A percentile compares a stretch with the other conserved stretches of the same genome.
These are phyloP conservation scores for Aelia acuminata DNA, from an alignment of 2,888 invertebrate species.

Conservation along the genomic window DNA sequence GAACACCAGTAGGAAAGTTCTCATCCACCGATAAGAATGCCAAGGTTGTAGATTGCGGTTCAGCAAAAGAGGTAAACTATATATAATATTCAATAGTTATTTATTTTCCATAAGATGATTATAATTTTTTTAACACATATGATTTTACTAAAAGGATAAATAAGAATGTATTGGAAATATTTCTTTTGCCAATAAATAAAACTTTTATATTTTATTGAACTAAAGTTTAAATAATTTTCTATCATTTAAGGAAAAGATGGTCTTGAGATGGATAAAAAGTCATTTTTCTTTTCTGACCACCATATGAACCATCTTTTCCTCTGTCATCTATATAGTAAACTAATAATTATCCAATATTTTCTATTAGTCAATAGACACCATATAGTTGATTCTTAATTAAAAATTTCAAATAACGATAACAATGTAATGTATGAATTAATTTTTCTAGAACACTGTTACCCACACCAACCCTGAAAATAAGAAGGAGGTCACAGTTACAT, in stretches of 20 bases:
- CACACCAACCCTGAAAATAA: constrained; percentile 77
- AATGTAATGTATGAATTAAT: not conserved
- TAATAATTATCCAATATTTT: not conserved
- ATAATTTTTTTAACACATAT: not conserved
- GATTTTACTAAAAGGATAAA: not conserved
- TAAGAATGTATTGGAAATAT: no score
- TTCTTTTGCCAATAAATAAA: no score
- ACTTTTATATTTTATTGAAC: no score
- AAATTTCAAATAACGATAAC: not conserved
- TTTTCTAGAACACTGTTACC: constrained; percentile 77
- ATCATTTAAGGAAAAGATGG: no score
- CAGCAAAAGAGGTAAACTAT: constrained; percentile 72
- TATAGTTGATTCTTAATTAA: not conserved
- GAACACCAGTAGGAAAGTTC: constrained; percentile 77
- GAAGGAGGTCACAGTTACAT: constrained; percentile 74
- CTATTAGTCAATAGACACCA: not conserved
- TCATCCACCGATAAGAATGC: constrained; percentile 72
- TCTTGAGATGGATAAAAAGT: no score
- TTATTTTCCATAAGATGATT: not conserved
- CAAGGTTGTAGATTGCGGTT: constrained; percentile 73
- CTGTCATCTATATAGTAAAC: no score
- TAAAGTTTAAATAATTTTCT: no score
- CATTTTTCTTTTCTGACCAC: no score
- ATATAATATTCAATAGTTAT: not conserved
- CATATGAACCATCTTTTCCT: no score